Evolutionary conservation across 2,113 vertebrate species (phyloP).

Genomic region (Calyptommatus sinebrachiatus): DNA sequence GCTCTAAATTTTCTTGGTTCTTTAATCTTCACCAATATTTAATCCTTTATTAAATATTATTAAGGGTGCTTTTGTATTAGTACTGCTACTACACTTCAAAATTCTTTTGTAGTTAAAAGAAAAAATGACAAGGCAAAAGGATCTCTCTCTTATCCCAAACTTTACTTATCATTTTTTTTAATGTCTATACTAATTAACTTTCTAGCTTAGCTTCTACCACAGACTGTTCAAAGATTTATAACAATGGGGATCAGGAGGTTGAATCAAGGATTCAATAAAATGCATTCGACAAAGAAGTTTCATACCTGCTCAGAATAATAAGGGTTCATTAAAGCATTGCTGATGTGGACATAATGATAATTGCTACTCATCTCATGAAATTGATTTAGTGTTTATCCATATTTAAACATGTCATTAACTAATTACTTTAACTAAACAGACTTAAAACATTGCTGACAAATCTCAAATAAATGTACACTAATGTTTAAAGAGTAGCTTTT

Average conservation of each 20-base stretch:
- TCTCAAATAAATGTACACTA: background rate
- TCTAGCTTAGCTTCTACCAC: constrained; percentile 36
- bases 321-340: constrained; percentile 37
- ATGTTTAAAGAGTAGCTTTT: background rate
- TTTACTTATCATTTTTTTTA: constrained; percentile 30
- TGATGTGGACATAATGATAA: constrained; percentile 43
- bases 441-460: constrained; percentile 37
- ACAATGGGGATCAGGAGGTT: constrained; percentile 61
- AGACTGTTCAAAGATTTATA: constrained; percentile 59
- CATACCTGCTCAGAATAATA: constrained; percentile 56
- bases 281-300: constrained; percentile 57
- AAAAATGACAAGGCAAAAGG: constrained; percentile 14
- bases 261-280: constrained; percentile 66
- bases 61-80: background rate
- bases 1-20: background rate
- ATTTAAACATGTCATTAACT: constrained; percentile 49
- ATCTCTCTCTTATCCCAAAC: constrained; percentile 5
- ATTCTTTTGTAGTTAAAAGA: too few species aligned
- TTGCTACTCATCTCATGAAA: constrained; percentile 46
- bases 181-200: constrained; percentile 53
- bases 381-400: constrained; percentile 49
- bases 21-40: constrained; percentile 16
- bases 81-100: background rate
- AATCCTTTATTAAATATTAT: constrained; percentile 24
- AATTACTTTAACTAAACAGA: constrained; percentile 52